phyloP scores from a whole-genome alignment of 2,888 invertebrate species.

The Elegia similella region DNA sequence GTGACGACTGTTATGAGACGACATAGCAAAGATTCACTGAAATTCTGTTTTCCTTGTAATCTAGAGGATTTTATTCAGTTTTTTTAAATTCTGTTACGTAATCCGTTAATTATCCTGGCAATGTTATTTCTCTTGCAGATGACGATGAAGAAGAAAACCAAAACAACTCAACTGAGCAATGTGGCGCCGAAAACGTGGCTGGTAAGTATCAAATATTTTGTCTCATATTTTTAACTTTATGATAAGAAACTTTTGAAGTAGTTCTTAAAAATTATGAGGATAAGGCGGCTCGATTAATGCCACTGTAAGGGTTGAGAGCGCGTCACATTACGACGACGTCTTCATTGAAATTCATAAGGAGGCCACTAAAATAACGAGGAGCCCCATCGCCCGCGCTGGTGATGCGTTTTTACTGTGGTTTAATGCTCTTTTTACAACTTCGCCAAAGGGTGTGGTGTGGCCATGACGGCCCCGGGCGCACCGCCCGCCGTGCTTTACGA shows the following conservation, averaged over 20 bases:
- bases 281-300: slow-evolving; percentile 45
- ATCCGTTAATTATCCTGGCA: no score
- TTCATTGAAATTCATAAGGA: slow-evolving; percentile 81
- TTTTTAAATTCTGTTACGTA: no score
- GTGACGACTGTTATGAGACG: slow-evolving; percentile 27
- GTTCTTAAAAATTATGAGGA: slow-evolving; percentile 27
- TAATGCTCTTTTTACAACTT: slow-evolving; percentile 81
- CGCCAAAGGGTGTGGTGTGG: slow-evolving; percentile 72
- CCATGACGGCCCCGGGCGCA: slow-evolving; percentile 37
- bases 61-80: no score
- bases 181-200: slow-evolving; percentile 42
- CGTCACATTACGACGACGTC: slow-evolving; percentile 57
- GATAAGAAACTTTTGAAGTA: slow-evolving; percentile 12
- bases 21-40: no score
- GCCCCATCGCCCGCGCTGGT: slow-evolving; percentile 49
- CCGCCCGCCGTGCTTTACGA: slow-evolving; percentile 69
- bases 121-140: slow-evolving; percentile 34
- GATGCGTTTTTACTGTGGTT: slow-evolving; percentile 81
- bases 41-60: no score
- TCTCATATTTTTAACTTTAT: background rate
- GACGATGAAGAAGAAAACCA: slow-evolving; percentile 37
- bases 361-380: slow-evolving; percentile 68
- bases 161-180: slow-evolving; percentile 36
- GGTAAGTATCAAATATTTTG: slow-evolving; percentile 34
- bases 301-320: slow-evolving; percentile 40